A percentile compares a stretch with the other conserved stretches of the same genome.
phyloP scores from a whole-genome alignment of 2,113 vertebrate genomes.

The Onychostoma macrolepis region DNA sequence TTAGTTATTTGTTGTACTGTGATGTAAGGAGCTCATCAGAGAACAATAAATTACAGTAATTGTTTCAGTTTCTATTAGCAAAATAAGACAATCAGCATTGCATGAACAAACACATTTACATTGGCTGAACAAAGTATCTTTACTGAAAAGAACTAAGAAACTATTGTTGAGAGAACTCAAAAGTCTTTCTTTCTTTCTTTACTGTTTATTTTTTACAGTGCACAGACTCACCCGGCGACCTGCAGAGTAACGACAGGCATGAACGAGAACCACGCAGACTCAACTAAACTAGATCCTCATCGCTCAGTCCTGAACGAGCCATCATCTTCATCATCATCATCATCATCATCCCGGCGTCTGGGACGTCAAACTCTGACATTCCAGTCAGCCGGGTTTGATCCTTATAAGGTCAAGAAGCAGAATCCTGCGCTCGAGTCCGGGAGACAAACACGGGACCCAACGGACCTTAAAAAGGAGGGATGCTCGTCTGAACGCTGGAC shows the following conservation, averaged over 20 bases:
- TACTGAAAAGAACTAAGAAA: too few relatives aligned
- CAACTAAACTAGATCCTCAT: not conserved
- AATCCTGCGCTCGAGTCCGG: not conserved
- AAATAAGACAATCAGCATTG: too few relatives aligned
- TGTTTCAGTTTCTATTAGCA: too few relatives aligned
- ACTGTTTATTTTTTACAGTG: too few relatives aligned
- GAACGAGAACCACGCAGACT: slow-evolving; percentile 11
- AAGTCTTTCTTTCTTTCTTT: too few relatives aligned
- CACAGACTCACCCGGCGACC: slow-evolving; percentile 58
- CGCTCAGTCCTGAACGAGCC: slow-evolving; percentile 46
- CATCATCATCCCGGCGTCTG: not conserved
- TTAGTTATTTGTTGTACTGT: too few relatives aligned
- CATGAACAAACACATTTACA: too few relatives aligned
- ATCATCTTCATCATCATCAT: not conserved
- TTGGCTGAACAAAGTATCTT: too few relatives aligned
- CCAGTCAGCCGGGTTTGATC: slow-evolving; percentile 16
- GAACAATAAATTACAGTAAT: too few relatives aligned
- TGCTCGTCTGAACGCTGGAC: not conserved
- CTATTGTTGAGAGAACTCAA: too few relatives aligned
- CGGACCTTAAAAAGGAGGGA: not conserved
- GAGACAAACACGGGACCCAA: not conserved
- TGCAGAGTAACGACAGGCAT: slow-evolving; percentile 59
- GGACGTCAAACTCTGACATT: slow-evolving; percentile 36
- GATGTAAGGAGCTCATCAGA: too few relatives aligned
- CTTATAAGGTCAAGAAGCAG: slow-evolving; percentile 27